A percentile compares a stretch with the other conserved stretches of the same genome.
Evolutionary conservation across 2,797 vertebrate genomes (phyloP).

Genomic region (Poecile montanus): DNA sequence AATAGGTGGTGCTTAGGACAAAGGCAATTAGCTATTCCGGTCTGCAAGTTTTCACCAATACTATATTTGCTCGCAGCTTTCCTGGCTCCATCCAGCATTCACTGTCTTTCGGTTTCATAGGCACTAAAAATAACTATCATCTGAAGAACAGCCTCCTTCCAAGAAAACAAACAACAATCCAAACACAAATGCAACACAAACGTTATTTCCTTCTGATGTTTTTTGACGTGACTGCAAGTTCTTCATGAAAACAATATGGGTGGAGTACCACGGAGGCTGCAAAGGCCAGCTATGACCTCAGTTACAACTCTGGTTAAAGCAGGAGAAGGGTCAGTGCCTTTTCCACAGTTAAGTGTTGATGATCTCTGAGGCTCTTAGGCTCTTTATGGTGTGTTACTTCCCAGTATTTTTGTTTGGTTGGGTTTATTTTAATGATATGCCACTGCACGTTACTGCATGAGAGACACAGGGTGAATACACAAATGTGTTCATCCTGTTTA

Average conservation of each 20-base stretch:
- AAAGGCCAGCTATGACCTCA: conserved; percentile 64
- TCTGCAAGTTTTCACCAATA: not conserved
- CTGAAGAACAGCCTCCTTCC: conserved; percentile 29
- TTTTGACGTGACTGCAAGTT: conserved; percentile 46
- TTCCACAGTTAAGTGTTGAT: not conserved
- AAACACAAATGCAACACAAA: conserved; percentile 14
- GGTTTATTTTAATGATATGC: not conserved
- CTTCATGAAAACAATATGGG: conserved; percentile 63
- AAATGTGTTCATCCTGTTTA: not conserved
- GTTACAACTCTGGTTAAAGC: not conserved
- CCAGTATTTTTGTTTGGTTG: not conserved
- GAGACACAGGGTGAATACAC: not conserved
- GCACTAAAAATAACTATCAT: conserved; percentile 43
- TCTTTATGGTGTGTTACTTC: not conserved
- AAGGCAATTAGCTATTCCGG: not conserved
- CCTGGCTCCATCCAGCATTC: not conserved
- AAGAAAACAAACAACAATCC: conserved; percentile 50
- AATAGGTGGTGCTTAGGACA: not conserved
- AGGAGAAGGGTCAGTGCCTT: conserved; percentile 15
- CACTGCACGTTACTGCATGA: not conserved
- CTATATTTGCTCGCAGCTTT: not conserved
- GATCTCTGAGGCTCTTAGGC: not conserved
- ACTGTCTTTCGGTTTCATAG: conserved; percentile 14
- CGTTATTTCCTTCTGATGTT: conserved; percentile 50
- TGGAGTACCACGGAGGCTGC: conserved; percentile 11